phyloP scores from a whole-genome alignment of 2,113 vertebrate genomes.

The Hiodon alosoides region DNA sequence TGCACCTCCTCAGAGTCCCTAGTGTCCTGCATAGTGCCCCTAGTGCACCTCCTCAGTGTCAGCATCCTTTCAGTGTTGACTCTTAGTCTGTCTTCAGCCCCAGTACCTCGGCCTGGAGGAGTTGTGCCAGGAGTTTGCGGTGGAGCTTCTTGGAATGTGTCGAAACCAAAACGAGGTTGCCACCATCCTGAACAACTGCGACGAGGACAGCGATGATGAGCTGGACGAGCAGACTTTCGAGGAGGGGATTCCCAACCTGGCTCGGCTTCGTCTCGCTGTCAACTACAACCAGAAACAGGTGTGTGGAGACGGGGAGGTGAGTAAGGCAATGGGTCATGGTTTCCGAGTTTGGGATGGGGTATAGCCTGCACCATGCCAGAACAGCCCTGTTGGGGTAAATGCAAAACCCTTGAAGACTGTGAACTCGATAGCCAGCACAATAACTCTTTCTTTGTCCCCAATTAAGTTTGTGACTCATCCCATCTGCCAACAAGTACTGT shows the following conservation, averaged over 20 bases:
- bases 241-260: conserved; percentile 79
- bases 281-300: conserved; percentile 84
- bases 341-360: no score
- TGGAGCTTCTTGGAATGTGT: conserved; percentile 85
- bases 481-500: conserved; percentile 86
- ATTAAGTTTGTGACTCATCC: conserved; percentile 77
- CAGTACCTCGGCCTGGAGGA: conserved; percentile 76
- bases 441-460: not conserved
- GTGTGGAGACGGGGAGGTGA: not conserved
- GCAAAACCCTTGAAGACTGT: not conserved
- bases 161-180: conserved; percentile 83
- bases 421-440: not conserved
- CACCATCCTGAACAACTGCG: conserved; percentile 73
- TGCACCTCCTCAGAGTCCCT: no score
- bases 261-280: conserved; percentile 74
- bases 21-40: no score
- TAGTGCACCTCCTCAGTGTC: no score
- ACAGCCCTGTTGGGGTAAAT: no score
- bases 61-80: not conserved
- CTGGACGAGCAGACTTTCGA: conserved; percentile 72
- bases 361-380: no score
- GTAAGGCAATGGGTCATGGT: not conserved
- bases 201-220: conserved; percentile 57
- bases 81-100: conserved; percentile 43
- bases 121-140: conserved; percentile 76